Evolutionary conservation across 2,113 vertebrate species (phyloP).

Genomic region (Illadopsis cleaveri): DNA sequence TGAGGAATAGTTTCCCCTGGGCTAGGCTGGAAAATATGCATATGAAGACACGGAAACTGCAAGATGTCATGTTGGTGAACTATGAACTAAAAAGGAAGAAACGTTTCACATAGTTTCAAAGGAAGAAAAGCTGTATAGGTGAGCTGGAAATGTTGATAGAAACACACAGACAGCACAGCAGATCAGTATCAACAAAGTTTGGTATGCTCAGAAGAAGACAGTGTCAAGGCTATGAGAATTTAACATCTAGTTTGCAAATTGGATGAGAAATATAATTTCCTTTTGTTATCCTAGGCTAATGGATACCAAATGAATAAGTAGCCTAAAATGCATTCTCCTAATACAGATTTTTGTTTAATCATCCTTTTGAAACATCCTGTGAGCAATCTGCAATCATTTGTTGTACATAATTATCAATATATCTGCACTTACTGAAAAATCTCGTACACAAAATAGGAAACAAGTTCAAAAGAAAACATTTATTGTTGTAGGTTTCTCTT

Average conservation of each 20-base stretch:
- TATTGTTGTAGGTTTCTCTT: not conserved
- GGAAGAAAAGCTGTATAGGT: not conserved
- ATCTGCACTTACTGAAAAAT: not conserved
- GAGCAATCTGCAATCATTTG: not conserved
- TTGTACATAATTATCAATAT: not conserved
- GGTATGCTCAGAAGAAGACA: not conserved
- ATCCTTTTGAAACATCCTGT: not conserved
- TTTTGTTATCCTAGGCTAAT: not conserved
- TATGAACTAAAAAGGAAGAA: not conserved
- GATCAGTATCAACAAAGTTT: not conserved
- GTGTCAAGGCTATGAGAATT: not conserved
- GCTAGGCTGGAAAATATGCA: slow-evolving; percentile 5
- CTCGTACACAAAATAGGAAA: not conserved
- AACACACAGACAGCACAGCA: not conserved
- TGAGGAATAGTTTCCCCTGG: not conserved
- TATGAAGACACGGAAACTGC: not conserved
- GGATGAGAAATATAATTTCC: not conserved
- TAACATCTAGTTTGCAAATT: not conserved
- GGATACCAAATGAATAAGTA: not conserved
- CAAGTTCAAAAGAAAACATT: not conserved
- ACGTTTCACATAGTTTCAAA: not conserved
- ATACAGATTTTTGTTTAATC: not conserved
- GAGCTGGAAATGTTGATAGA: not conserved
- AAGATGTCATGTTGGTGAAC: not conserved
- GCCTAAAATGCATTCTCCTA: not conserved